Evolutionary conservation across 2,797 vertebrate species (phyloP).

Genomic region (Prunella strophiata): DNA sequence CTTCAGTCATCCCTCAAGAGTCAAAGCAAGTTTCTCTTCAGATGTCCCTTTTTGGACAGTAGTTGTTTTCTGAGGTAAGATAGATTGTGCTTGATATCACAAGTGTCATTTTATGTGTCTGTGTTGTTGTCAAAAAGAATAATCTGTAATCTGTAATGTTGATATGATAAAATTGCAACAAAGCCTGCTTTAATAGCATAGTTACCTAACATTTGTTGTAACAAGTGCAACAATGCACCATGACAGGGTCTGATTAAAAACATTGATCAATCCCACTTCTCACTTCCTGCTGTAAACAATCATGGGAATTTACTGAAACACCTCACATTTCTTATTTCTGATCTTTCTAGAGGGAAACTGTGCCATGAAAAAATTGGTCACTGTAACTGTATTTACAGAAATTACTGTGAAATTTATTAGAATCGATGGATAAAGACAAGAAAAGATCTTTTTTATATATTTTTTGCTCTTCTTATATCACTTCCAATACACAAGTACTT

Average conservation of each 20-base stretch:
- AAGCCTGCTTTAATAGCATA: background rate
- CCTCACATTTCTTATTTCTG: background rate
- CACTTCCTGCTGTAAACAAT: background rate
- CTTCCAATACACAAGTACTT: background rate
- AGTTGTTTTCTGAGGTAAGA: background rate
- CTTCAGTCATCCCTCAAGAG: background rate
- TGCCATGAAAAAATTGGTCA: background rate
- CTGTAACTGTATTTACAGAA: background rate
- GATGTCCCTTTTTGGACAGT: background rate
- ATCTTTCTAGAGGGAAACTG: background rate
- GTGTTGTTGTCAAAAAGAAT: background rate
- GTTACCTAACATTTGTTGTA: background rate
- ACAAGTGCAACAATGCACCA: background rate
- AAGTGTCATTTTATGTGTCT: background rate
- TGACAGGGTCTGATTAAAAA: constrained; percentile 34
- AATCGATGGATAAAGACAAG: background rate
- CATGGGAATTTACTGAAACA: background rate
- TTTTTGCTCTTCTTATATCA: background rate
- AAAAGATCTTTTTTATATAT: background rate
- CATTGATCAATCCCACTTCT: constrained; percentile 13
- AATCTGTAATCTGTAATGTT: background rate
- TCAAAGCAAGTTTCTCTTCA: background rate
- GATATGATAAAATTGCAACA: background rate
- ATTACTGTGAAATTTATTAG: background rate
- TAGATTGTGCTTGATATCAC: background rate